These are phyloP conservation scores for Sicus ferrugineus DNA, from an alignment of 2,888 invertebrate genomes.

Conservation along the genomic window DNA sequence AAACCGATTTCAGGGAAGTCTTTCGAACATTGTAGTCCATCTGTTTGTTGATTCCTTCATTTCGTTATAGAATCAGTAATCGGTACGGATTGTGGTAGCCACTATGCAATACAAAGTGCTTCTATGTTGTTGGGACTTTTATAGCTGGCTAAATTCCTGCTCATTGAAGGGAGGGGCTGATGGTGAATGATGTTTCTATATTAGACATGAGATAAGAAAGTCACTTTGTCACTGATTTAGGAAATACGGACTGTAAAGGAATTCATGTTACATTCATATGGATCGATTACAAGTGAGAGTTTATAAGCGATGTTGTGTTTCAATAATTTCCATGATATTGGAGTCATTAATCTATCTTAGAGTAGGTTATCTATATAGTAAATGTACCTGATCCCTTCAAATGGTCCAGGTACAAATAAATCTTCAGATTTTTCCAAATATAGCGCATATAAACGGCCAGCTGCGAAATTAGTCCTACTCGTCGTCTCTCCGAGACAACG, in stretches of 20 bases:
- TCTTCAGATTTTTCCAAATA: slow-evolving; percentile 47
- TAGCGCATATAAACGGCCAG: slow-evolving; percentile 39
- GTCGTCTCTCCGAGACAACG: slow-evolving; percentile 45
- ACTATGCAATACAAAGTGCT: slow-evolving; percentile 59
- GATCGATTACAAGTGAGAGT: slow-evolving; percentile 63
- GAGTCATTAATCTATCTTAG: slow-evolving; percentile 54
- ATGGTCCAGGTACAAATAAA: slow-evolving; percentile 47
- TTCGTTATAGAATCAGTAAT: slow-evolving; percentile 57
- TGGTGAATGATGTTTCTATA: slow-evolving; percentile 62
- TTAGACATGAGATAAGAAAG: slow-evolving; percentile 58
- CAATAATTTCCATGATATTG: slow-evolving; percentile 58
- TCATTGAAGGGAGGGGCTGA: slow-evolving; percentile 54
- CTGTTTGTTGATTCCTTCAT: slow-evolving; percentile 61
- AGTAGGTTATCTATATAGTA: slow-evolving; percentile 56
- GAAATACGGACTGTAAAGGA: slow-evolving; percentile 60
- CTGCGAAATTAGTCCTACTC: slow-evolving; percentile 39
- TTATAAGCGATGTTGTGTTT: slow-evolving; percentile 60
- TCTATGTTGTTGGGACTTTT: slow-evolving; percentile 58
- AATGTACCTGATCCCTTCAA: slow-evolving; percentile 54
- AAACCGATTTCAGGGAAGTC: slow-evolving; percentile 64
- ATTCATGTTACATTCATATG: slow-evolving; percentile 60
- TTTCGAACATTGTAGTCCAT: slow-evolving; percentile 58
- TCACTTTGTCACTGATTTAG: slow-evolving; percentile 57
- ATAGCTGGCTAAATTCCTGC: slow-evolving; percentile 52
- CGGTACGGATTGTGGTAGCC: slow-evolving; percentile 62